Evolutionary conservation across 2,113 vertebrate genomes (phyloP).

Genomic region (Sapayoa aenigma): DNA sequence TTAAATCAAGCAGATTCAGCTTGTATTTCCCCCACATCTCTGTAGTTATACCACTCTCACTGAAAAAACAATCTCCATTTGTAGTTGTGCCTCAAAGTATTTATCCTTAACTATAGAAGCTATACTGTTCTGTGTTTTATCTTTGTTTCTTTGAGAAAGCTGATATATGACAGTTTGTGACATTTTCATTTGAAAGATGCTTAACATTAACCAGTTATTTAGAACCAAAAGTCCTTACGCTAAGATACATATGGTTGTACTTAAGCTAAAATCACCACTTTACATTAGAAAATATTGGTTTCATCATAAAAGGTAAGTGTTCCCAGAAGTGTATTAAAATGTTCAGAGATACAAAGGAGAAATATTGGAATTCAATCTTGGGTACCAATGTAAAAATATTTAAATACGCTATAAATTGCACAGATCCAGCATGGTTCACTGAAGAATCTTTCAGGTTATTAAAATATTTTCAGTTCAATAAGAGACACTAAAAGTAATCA

Average conservation of each 20-base stretch:
- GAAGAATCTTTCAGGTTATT: constrained; percentile 69
- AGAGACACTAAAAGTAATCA: constrained; percentile 41
- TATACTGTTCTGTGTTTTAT: background rate
- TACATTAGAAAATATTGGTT: constrained; percentile 70
- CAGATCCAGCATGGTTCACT: constrained; percentile 42
- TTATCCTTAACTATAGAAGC: background rate
- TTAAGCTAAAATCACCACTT: constrained; percentile 63
- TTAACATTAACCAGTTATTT: constrained; percentile 39
- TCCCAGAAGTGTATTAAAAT: constrained; percentile 67
- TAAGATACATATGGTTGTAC: constrained; percentile 55
- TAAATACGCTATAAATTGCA: constrained; percentile 66
- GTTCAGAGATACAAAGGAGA: constrained; percentile 47
- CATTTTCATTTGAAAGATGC: constrained; percentile 18
- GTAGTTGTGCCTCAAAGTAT: background rate
- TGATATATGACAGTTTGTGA: background rate
- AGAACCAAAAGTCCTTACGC: background rate
- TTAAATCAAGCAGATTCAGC: background rate
- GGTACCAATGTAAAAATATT: constrained; percentile 67
- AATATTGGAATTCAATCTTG: constrained; percentile 66
- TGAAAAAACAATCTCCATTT: background rate
- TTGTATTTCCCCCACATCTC: background rate
- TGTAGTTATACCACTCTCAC: background rate
- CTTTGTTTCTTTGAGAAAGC: background rate
- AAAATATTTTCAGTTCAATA: constrained; percentile 65
- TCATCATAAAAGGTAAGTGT: constrained; percentile 70